These are phyloP conservation scores for Stegostoma tigrinum DNA, from an alignment of 2,113 vertebrate genomes.

Conservation along the genomic window DNA sequence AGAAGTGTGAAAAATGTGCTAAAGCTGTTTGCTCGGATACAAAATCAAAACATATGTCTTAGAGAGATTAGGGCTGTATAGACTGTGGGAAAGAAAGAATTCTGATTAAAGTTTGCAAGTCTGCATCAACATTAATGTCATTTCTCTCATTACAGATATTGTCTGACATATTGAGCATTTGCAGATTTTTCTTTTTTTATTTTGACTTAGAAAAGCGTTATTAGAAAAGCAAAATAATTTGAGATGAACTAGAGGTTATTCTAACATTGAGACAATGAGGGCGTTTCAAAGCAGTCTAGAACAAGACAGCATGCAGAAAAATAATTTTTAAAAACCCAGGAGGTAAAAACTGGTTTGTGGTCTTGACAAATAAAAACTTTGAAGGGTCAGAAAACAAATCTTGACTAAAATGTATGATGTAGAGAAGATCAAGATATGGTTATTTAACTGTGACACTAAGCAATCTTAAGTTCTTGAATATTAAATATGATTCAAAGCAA, in stretches of 20 bases:
- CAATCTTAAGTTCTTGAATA: neutral
- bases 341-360: neutral
- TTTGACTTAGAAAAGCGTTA: neutral
- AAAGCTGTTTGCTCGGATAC: neutral
- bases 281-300: neutral
- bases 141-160: too few relatives aligned
- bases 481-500: neutral
- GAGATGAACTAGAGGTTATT: neutral
- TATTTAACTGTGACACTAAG: neutral
- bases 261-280: neutral
- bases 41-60: too few relatives aligned
- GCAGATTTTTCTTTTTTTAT: too few relatives aligned
- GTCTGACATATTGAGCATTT: too few relatives aligned
- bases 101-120: too few relatives aligned
- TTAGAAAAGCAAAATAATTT: neutral
- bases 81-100: too few relatives aligned
- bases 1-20: neutral
- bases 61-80: too few relatives aligned
- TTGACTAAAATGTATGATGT: neutral
- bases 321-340: neutral
- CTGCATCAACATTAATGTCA: too few relatives aligned
- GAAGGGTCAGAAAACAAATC: neutral
- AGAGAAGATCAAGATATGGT: neutral
- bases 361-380: neutral
- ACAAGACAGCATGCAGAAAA: too few relatives aligned